These are phyloP conservation scores for Bellardia pandia DNA, from an alignment of 2,888 invertebrate species.

Conservation along the genomic window DNA sequence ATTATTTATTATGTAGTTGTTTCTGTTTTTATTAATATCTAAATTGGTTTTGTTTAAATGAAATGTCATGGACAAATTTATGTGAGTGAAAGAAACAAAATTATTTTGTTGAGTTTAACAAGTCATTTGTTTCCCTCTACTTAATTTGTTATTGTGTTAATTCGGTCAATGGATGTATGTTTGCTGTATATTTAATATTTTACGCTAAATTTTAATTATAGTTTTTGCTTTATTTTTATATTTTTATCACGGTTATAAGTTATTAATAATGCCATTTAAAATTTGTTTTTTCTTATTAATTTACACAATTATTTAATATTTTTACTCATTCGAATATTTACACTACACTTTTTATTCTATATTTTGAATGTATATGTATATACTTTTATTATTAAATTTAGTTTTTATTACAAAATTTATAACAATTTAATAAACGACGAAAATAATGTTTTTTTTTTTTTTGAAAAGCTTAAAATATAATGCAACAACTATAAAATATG, in stretches of 20 bases:
- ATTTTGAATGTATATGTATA: constrained; percentile 6
- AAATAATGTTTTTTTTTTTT: too few species aligned
- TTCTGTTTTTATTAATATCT: constrained; percentile 29
- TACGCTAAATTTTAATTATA: constrained; percentile 37
- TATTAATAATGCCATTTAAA: constrained; percentile 56
- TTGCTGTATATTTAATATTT: constrained; percentile 37
- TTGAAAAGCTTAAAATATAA: too few species aligned
- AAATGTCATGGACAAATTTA: constrained; percentile 21
- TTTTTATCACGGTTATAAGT: constrained; percentile 68
- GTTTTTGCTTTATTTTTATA: constrained; percentile 34
- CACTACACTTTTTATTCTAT: constrained; percentile 37
- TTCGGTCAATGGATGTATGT: constrained; percentile 15
- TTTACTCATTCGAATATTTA: constrained; percentile 44
- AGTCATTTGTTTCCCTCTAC: constrained; percentile 9
- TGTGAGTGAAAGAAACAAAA: constrained; percentile 4
- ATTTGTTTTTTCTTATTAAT: constrained; percentile 45
- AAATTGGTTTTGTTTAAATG: constrained; percentile 33
- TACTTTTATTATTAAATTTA: background rate
- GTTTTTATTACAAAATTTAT: too few species aligned
- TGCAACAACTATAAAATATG: too few species aligned
- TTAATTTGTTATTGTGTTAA: background rate
- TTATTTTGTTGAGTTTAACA: constrained; percentile 14
- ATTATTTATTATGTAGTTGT: constrained; percentile 41
- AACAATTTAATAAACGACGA: too few species aligned
- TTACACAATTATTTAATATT: constrained; percentile 52